Evolutionary conservation across 2,113 vertebrate genomes (phyloP), one percentile per base, ranked within the genome.

Genomic region (Columbina picui): DNA sequence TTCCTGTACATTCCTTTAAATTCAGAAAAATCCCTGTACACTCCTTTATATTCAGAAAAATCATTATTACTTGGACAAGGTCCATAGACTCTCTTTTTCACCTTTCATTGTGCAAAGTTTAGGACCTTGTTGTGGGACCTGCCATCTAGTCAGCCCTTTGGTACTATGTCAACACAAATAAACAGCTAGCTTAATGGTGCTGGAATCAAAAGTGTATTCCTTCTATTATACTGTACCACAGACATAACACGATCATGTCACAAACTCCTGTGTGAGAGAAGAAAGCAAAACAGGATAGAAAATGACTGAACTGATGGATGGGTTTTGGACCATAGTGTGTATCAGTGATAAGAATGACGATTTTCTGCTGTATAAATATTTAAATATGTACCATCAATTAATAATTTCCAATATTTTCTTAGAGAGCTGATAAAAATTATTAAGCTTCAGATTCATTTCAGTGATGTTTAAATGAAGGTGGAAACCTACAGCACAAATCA

Each of bases 351-450:
- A 76, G 84, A 96, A 95, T 52, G 25, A 91, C 85, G 32, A 81
- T 78, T 94, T 91, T 73, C 56, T 77, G 59, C 68, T 86, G 32
- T 86, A 68, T 92, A 96, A 96, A 91, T 94, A 90, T 93, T 94
- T 76, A 49, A 91, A 86, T 74, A 80, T 39, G n/a, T 9, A 87
- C 8, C 18, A 88, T 95, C 77, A 96, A 95, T 97, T 95, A 97
- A 90, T 87, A 90, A 82, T 92, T 95, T 88, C 68, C 92, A 93
- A 78, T 94, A 87, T 95, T 96, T 97, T 95, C 57, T 78, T 71
- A 69, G 65, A 90, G 47, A 94, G 52, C 18, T 79, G 91, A 96
- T 95, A 95, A 94, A 96, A 96, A 90, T 21, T 84, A 81, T 90
- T 95, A 92, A 82, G 68, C 81, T 84, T 61, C 76, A 64, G 70